phyloP scores from a whole-genome alignment of 2,797 vertebrate genomes.

The Semaprochilodus insignis region DNA sequence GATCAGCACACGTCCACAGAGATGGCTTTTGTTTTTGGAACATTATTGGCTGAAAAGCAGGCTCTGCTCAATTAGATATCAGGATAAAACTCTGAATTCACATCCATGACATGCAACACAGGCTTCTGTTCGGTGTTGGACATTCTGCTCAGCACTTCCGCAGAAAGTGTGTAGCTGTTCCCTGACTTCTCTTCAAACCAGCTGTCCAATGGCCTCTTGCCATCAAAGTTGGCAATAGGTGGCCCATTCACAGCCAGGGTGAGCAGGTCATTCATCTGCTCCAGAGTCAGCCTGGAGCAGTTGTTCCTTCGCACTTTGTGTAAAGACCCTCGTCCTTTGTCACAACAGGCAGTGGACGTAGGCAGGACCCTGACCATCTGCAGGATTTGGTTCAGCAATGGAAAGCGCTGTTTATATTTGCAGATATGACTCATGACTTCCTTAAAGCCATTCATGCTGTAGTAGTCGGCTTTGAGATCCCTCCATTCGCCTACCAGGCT shows the following conservation, averaged over 20 bases:
- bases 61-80: conserved; percentile 80
- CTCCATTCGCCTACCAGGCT: conserved; percentile 90
- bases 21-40: conserved; percentile 58
- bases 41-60: conserved; percentile 48
- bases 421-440: conserved; percentile 90
- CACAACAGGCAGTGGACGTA: conserved; percentile 89
- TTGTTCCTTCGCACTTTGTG: conserved; percentile 90
- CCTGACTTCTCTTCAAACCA: conserved; percentile 98
- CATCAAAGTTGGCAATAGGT: conserved; percentile 88
- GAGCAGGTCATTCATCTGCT: conserved; percentile 93
- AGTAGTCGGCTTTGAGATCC: conserved; percentile 94
- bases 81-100: conserved; percentile 87
- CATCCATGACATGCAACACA: conserved; percentile 83
- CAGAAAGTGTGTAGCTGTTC: conserved; percentile 85
- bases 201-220: conserved; percentile 92
- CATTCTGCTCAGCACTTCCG: conserved; percentile 89
- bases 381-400: conserved; percentile 87
- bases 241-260: conserved; percentile 90
- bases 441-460: conserved; percentile 90
- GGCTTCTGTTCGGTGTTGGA: conserved; percentile 87
- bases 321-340: conserved; percentile 87
- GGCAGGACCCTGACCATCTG: conserved; percentile 91
- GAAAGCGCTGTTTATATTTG: conserved; percentile 92
- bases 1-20: conserved; percentile 54
- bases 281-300: conserved; percentile 89